Percentiles rank a stretch among this genome's conserved stretches.
Conservation (phyloP, 1,140 invertebrate genomes). For the Drosophila azteca region DNA sequence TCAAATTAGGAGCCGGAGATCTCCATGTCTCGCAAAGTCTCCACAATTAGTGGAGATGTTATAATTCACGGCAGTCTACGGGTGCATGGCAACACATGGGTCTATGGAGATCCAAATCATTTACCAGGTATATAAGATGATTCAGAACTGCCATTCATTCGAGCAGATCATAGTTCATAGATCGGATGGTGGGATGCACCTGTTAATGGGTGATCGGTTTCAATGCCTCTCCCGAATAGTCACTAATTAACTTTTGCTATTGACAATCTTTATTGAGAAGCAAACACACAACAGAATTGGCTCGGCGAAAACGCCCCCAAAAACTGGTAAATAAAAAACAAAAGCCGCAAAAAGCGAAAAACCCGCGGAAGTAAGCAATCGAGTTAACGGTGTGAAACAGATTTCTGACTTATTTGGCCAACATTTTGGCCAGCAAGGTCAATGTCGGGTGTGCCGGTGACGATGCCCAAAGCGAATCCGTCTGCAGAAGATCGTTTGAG, state of each 20-base stretch:
- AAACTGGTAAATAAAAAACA: constrained; percentile 9
- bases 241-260: constrained; percentile 45
- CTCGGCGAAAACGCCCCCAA: constrained; percentile 29
- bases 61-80: constrained; percentile 38
- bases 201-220: constrained; percentile 5
- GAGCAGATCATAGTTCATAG: background rate
- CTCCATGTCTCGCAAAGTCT: constrained; percentile 46
- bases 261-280: constrained; percentile 32
- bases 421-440: constrained; percentile 64
- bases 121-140: constrained; percentile 12
- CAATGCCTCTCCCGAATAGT: background rate
- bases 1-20: constrained; percentile 42
- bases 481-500: constrained; percentile 12
- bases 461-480: constrained; percentile 29
- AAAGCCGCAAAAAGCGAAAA: constrained; percentile 31
- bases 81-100: constrained; percentile 20
- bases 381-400: constrained; percentile 68
- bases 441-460: constrained; percentile 52
- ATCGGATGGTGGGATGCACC: constrained; percentile 5
- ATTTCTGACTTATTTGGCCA: constrained; percentile 62
- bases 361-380: constrained; percentile 61
- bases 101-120: background rate
- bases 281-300: constrained; percentile 14
- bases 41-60: constrained; percentile 44
- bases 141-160: constrained; percentile 13